Percentiles rank a stretch among this genome's conserved stretches.
Conservation (phyloP, 2,888 invertebrate species). For the Drosophila sordidapex region DNA sequence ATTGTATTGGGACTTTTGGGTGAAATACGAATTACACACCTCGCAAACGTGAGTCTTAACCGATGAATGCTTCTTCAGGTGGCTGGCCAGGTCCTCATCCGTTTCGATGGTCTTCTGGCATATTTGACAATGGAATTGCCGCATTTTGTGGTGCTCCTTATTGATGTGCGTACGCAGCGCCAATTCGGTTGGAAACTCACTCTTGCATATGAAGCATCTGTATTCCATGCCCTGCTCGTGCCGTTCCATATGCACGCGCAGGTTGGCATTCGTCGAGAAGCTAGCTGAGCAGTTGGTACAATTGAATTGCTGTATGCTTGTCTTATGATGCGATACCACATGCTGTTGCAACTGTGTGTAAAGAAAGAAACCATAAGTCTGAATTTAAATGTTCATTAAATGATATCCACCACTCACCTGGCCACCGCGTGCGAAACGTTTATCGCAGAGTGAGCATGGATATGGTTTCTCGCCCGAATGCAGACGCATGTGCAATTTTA, state of each 20-base stretch:
- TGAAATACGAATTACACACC: conserved; percentile 91
- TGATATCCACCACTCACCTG: conserved; percentile 86
- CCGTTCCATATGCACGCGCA: conserved; percentile 88
- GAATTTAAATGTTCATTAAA: background rate
- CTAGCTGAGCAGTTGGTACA: conserved; percentile 90
- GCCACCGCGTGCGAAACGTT: conserved; percentile 90
- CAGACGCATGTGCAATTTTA: conserved; percentile 89
- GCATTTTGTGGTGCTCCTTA: conserved; percentile 90
- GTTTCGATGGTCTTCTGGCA: conserved; percentile 93
- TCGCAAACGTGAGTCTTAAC: conserved; percentile 91
- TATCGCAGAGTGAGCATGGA: conserved; percentile 87
- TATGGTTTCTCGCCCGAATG: conserved; percentile 91
- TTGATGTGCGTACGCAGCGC: conserved; percentile 90
- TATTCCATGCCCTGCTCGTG: conserved; percentile 91
- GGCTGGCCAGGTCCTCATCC: conserved; percentile 91
- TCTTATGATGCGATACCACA: conserved; percentile 88
- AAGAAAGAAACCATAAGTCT: background rate
- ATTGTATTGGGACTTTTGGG: conserved; percentile 93
- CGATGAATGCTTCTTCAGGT: conserved; percentile 92
- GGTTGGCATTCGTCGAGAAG: conserved; percentile 89
- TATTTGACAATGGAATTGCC: conserved; percentile 91
- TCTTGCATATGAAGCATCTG: conserved; percentile 92
- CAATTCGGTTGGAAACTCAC: conserved; percentile 90
- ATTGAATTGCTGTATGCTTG: conserved; percentile 89
- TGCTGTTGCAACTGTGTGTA: conserved; percentile 87